Evolutionary conservation across 2,888 invertebrate species (phyloP), one percentile per base, ranked within the genome.

Genomic region (Rosalia funebris): DNA sequence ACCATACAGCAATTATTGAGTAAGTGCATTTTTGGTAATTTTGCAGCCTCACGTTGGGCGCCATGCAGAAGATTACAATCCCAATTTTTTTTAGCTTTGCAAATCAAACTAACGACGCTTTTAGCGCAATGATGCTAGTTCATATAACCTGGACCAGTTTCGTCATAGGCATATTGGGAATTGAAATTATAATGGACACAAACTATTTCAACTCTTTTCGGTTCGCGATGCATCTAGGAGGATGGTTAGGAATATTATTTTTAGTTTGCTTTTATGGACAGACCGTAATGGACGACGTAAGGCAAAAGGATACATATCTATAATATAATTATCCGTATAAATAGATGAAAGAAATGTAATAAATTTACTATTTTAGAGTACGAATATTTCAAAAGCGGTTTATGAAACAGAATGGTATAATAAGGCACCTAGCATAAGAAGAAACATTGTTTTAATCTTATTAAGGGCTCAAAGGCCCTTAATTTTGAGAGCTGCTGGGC

Each of bases 81-180:
- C n/a, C n/a, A n/a, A n/a, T 34, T n/a, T 34, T 31, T 68, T 55
- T 39, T 48, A 62, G 62, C 34, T 50, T 53, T 59, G 41, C 63
- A 45, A 54, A 59, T 44, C 54, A 60, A 57, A 55, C 62, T 5
- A 68, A 71, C 39, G 44, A 68, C 11, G 68, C 72, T 4, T 77
- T 77, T 36, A 71, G 67, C 16, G 60, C 60, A 5, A 76, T 75
- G 72, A 67, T 77, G 68, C 45, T 77, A 11, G 65, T 76, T 20
- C 75, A 77, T 54, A 71, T 77, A 36, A 71, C 74, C 10, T 66
- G 72, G 53, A 75, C 74, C n/a, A 72, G 74, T 15, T 65, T 77
- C 54, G 69, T 75, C 4, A 69, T 77, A 41, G 74, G 75, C 45
- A 67, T 74, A 3, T 60, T 77, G 44, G 76, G 75, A 17, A 74